phyloP scores from a whole-genome alignment of 2,113 vertebrate species.

The Takifugu bimaculatus region DNA sequence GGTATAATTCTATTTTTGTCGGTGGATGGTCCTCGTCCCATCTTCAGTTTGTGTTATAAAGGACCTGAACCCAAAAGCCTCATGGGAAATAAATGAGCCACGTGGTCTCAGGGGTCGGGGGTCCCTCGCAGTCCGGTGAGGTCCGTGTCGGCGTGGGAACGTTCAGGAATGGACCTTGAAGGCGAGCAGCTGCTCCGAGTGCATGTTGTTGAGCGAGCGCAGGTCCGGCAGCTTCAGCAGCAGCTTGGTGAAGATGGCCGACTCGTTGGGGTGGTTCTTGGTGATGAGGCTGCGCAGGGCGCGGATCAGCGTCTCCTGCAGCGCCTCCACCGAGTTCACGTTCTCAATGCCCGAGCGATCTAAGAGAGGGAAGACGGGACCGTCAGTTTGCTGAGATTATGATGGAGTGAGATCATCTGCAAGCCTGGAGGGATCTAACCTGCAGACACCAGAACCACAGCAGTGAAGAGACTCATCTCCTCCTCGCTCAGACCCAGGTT shows the following conservation, averaged over 20 bases:
- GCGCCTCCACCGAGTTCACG: constrained; percentile 86
- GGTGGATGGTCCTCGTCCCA: not conserved
- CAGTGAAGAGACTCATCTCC: constrained; percentile 95
- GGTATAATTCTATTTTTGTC: not conserved
- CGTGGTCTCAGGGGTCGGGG: not conserved
- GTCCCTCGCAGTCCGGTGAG: not conserved
- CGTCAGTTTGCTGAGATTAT: not conserved
- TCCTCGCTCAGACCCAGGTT: constrained; percentile 88
- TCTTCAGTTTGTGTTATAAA: not conserved
- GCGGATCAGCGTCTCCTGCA: constrained; percentile 95
- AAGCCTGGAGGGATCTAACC: constrained; percentile 73
- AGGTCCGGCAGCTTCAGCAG: constrained; percentile 95
- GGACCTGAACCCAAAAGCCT: not conserved
- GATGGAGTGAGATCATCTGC: not conserved
- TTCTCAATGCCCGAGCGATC: constrained; percentile 96
- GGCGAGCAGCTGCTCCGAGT: constrained; percentile 96
- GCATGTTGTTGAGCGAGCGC: constrained; percentile 98
- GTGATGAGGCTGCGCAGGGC: constrained; percentile 90
- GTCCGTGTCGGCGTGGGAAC: constrained; percentile 6
- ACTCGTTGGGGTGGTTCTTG: constrained; percentile 90
- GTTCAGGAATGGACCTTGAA: constrained; percentile 94
- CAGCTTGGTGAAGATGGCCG: constrained; percentile 93
- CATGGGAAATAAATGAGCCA: not conserved
- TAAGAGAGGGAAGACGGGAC: constrained; percentile 40
- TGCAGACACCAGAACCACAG: constrained; percentile 95